These are phyloP conservation scores for Artemia sinica DNA, from an alignment of 2,888 invertebrate species.

Conservation along the genomic window DNA sequence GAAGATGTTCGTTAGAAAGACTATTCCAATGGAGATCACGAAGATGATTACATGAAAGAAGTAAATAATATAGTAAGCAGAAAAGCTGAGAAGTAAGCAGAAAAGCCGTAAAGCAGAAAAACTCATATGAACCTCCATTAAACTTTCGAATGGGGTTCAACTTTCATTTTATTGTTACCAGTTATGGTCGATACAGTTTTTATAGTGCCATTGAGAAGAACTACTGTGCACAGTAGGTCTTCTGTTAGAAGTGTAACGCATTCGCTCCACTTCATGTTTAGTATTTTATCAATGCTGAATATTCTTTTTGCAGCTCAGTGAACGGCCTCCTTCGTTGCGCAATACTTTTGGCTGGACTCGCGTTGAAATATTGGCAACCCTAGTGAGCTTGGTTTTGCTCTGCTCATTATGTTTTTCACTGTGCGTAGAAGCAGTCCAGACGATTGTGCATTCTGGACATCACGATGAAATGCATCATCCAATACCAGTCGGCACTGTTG, in stretches of 20 bases:
- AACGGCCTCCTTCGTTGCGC: conserved; percentile 45
- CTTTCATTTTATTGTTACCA: no score
- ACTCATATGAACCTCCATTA: no score
- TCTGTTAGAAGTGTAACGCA: no score
- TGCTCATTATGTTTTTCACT: conserved; percentile 65
- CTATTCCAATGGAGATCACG: no score
- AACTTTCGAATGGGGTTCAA: no score
- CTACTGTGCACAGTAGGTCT: neutral
- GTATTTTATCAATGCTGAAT: neutral
- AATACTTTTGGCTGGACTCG: conserved; percentile 87
- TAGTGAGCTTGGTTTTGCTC: conserved; percentile 46
- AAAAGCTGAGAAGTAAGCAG: no score
- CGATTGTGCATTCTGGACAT: conserved; percentile 27
- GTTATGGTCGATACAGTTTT: neutral
- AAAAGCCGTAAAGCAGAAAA: no score
- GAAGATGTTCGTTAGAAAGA: no score
- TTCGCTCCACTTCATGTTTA: neutral
- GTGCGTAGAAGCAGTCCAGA: conserved; percentile 50
- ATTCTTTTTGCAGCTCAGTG: conserved; percentile 33
- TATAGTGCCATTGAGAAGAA: neutral
- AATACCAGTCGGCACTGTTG: conserved; percentile 51
- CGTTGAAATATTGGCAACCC: conserved; percentile 65
- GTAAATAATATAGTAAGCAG: no score
- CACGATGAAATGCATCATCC: conserved; percentile 56
- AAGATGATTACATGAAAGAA: no score